Percentiles rank a stretch among this genome's conserved stretches.
phyloP scores from a whole-genome alignment of 1,140 invertebrate genomes.

The Psix sp. region DNA sequence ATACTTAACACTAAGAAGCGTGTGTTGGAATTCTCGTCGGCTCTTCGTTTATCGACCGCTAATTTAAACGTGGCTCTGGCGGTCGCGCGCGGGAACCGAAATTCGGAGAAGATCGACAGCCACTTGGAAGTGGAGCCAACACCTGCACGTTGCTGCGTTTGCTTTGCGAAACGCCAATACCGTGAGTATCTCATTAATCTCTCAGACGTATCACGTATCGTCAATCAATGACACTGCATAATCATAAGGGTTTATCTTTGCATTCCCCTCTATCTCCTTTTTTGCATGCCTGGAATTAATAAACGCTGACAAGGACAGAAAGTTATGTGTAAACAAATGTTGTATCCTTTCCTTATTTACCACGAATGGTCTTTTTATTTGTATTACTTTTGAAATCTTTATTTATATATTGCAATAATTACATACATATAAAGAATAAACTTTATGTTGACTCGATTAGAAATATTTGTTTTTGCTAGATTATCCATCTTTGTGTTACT shows the following conservation, averaged over 20 bases:
- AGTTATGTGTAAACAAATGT: too few relatives aligned
- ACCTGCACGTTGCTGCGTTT: slow-evolving; percentile 27
- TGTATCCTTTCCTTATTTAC: too few relatives aligned
- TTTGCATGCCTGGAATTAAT: background rate
- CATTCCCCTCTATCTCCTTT: background rate
- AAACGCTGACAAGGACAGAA: too few relatives aligned
- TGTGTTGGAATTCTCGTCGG: background rate
- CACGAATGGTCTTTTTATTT: too few relatives aligned
- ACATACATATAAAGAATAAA: too few relatives aligned
- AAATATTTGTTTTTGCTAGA: too few relatives aligned
- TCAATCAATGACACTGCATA: slow-evolving; percentile 3
- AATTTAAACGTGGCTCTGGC: background rate
- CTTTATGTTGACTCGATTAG: too few relatives aligned
- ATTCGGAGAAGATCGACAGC: background rate
- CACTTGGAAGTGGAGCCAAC: slow-evolving; percentile 1
- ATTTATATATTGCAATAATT: too few relatives aligned
- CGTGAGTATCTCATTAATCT: slow-evolving; percentile 37
- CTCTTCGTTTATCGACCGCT: slow-evolving; percentile 11
- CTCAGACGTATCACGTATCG: slow-evolving; percentile 19
- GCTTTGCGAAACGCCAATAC: slow-evolving; percentile 40
- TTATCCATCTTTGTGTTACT: too few relatives aligned
- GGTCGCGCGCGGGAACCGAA: background rate
- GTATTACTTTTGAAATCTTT: too few relatives aligned
- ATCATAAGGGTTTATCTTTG: background rate
- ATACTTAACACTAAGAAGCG: background rate